Conservation (phyloP, 1,140 invertebrate genomes). For the Platyscapa corneri region DNA sequence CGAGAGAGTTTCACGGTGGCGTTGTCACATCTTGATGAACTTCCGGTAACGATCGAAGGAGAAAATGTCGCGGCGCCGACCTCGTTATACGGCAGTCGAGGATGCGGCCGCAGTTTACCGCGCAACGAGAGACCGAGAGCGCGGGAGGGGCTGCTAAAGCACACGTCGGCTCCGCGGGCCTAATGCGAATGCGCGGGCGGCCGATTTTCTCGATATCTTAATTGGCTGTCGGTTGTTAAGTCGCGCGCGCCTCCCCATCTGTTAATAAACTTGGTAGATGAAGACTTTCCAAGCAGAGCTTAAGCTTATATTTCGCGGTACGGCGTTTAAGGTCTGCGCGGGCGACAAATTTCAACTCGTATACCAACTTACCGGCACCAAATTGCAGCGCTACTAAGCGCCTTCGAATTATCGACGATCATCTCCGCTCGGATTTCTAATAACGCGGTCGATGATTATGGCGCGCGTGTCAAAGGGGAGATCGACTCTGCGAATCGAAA, state of each 20-base stretch:
- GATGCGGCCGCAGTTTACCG: conserved; percentile 31
- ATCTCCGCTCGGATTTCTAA: background rate
- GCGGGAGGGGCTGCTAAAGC: too few species aligned
- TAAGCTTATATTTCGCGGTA: background rate
- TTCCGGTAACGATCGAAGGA: conserved; percentile 70
- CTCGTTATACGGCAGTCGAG: conserved; percentile 37
- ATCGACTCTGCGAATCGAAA: too few species aligned
- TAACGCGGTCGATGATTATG: too few species aligned
- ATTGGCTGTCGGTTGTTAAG: conserved; percentile 47
- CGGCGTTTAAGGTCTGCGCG: background rate
- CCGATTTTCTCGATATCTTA: conserved; percentile 51
- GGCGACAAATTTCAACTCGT: background rate
- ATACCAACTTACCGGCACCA: background rate
- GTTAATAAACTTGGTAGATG: conserved; percentile 32
- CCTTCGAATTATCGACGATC: background rate
- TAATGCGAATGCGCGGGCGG: conserved; percentile 27
- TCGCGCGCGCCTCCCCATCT: background rate
- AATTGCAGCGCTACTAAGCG: background rate
- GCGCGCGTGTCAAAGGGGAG: too few species aligned
- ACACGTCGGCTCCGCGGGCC: too few species aligned
- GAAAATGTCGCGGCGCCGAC: conserved; percentile 43
- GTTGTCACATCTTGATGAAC: conserved; percentile 76
- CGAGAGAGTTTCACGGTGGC: conserved; percentile 70
- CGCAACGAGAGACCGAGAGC: background rate
- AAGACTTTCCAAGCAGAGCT: background rate